Evolutionary conservation across 2,113 vertebrate genomes (phyloP).

Genomic region (Xiphophorus maculatus): DNA sequence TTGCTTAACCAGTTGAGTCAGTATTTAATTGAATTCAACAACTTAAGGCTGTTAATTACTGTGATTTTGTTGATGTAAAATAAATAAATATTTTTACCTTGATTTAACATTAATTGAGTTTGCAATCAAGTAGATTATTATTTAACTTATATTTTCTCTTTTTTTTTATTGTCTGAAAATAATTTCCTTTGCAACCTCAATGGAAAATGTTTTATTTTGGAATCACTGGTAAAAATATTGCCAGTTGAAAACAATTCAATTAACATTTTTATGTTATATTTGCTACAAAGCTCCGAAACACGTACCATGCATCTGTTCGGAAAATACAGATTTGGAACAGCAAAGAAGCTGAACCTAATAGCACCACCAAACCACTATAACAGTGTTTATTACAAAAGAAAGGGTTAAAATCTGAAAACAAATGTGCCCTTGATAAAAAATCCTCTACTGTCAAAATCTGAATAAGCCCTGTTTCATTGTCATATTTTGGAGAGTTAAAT

Average conservation of each 20-base stretch:
- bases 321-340: neutral
- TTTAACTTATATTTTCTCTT: neutral
- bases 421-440: slow-evolving; percentile 51
- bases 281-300: neutral
- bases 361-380: neutral
- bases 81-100: too few species aligned
- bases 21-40: neutral
- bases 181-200: neutral
- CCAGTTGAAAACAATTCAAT: neutral
- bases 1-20: neutral
- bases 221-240: neutral
- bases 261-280: neutral
- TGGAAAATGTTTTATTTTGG: neutral
- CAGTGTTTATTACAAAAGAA: neutral
- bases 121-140: neutral
- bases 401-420: slow-evolving; percentile 7
- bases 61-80: neutral
- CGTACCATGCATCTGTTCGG: neutral
- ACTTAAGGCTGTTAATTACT: neutral
- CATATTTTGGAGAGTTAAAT: slow-evolving; percentile 41
- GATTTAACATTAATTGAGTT: neutral
- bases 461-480: slow-evolving; percentile 23
- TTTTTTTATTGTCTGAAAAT: neutral
- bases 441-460: slow-evolving; percentile 53
- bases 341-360: neutral